Conservation (phyloP, 2,113 vertebrate genomes). For the Hyaena hyaena region DNA sequence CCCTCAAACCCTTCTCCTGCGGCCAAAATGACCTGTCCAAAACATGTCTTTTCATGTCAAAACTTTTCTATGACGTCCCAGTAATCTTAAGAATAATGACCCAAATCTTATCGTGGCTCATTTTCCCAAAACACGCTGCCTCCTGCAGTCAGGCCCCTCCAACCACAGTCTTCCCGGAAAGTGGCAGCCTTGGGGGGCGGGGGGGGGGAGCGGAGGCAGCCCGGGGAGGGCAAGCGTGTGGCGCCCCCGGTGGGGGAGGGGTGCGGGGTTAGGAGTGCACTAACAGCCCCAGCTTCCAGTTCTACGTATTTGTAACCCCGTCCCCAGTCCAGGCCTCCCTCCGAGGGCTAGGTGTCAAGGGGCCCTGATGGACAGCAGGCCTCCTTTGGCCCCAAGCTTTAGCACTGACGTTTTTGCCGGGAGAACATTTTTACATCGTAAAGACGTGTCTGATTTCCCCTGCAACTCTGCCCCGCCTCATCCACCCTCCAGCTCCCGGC, state of each 20-base stretch:
- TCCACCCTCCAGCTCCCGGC: background rate
- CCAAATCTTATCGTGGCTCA: background rate
- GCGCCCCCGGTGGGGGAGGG: background rate
- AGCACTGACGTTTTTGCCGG: background rate
- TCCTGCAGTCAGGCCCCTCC: background rate
- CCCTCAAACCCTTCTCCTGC: background rate
- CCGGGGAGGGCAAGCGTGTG: background rate
- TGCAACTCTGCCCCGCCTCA: background rate
- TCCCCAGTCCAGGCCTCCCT: too few relatives aligned
- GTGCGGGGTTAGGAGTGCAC: background rate
- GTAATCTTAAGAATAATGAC: background rate
- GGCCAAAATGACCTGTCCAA: background rate
- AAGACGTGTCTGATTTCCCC: background rate
- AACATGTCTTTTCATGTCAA: background rate
- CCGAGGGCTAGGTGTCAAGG: background rate
- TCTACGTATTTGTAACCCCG: background rate
- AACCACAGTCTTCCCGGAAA: too few relatives aligned
- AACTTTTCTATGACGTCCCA: background rate
- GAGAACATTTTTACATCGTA: background rate
- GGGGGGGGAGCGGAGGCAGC: background rate
- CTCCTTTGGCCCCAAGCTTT: background rate
- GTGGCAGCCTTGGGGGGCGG: rapidly evolving
- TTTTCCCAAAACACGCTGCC: background rate
- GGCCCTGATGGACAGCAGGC: background rate
- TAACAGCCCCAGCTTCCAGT: background rate